A percentile compares a stretch with the other conserved stretches of the same genome.
phyloP scores from a whole-genome alignment of 2,113 vertebrate genomes.

The Psophia crepitans region DNA sequence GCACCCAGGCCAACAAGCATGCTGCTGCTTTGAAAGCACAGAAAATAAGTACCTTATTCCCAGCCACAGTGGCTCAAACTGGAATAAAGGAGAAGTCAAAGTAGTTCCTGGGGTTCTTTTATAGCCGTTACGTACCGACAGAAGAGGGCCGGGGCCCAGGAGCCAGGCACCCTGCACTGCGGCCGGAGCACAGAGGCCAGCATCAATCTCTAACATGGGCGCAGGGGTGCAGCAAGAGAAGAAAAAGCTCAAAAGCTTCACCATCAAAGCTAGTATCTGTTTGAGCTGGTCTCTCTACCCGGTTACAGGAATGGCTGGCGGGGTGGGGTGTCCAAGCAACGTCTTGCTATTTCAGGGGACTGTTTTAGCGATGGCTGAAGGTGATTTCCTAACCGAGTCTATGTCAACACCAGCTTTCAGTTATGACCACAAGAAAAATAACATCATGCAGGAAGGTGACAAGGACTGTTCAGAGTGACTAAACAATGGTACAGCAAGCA shows the following conservation, averaged over 20 bases:
- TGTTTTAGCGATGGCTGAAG: not conserved
- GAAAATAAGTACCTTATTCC: not conserved
- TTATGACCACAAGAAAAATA: not conserved
- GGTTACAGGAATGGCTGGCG: not conserved
- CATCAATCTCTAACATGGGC: fast-evolving
- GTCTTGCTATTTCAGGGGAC: not conserved
- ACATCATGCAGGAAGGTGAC: not conserved
- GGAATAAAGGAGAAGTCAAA: not conserved
- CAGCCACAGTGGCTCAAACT: fast-evolving
- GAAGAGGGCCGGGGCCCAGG: not conserved
- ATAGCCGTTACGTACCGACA: fast-evolving
- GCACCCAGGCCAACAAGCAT: not conserved
- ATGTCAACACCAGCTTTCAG: not conserved
- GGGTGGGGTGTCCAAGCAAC: not conserved
- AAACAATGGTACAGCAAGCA: not conserved
- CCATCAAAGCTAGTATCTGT: not conserved
- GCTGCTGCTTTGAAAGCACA: not conserved
- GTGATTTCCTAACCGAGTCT: not conserved
- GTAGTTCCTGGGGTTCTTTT: not conserved
- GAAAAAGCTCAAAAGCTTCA: not conserved
- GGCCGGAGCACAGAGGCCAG: not conserved
- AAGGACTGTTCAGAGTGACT: not conserved
- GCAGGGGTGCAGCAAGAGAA: not conserved
- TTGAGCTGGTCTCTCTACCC: not conserved
- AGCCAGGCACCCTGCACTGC: not conserved